Evolutionary conservation across 2,113 vertebrate genomes (phyloP).

Genomic region (Sinocyclocheilus anophthalmus): DNA sequence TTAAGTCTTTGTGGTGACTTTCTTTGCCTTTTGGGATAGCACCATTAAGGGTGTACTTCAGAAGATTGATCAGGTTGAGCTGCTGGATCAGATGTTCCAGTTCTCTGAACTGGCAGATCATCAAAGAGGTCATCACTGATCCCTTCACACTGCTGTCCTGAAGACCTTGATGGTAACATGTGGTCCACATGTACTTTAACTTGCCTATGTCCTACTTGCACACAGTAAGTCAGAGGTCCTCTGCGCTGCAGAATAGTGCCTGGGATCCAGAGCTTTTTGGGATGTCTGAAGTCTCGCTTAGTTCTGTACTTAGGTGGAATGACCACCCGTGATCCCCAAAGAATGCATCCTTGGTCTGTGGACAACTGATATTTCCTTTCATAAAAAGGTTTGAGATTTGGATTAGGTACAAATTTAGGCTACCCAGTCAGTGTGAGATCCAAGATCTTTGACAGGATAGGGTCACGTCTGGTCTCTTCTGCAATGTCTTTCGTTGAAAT

Average conservation of each 20-base stretch:
- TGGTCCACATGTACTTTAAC: neutral
- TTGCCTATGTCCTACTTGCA: neutral
- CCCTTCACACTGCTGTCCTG: neutral
- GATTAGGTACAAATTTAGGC: constrained; percentile 4
- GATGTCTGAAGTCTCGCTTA: constrained; percentile 16
- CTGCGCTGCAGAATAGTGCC: neutral
- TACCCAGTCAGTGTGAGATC: constrained; percentile 6
- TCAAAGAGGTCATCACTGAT: neutral
- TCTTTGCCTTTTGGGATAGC: too few relatives aligned
- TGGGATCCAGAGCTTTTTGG: constrained; percentile 4
- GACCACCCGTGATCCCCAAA: constrained; percentile 18
- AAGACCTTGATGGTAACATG: neutral
- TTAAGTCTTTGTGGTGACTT: neutral
- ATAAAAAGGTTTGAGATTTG: constrained; percentile 5
- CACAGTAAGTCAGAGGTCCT: neutral
- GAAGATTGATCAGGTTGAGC: neutral
- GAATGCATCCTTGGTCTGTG: neutral
- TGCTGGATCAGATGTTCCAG: neutral
- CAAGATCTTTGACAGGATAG: neutral
- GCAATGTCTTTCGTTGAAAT: neutral
- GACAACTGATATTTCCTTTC: constrained; percentile 1
- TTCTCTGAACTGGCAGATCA: neutral
- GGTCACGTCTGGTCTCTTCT: neutral
- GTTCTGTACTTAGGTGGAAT: neutral
- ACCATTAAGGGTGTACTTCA: neutral